A percentile compares a stretch with the other conserved stretches of the same genome.
These are phyloP conservation scores for Coptotermes formosanus DNA, from an alignment of 1,140 invertebrate species.

Conservation along the genomic window DNA sequence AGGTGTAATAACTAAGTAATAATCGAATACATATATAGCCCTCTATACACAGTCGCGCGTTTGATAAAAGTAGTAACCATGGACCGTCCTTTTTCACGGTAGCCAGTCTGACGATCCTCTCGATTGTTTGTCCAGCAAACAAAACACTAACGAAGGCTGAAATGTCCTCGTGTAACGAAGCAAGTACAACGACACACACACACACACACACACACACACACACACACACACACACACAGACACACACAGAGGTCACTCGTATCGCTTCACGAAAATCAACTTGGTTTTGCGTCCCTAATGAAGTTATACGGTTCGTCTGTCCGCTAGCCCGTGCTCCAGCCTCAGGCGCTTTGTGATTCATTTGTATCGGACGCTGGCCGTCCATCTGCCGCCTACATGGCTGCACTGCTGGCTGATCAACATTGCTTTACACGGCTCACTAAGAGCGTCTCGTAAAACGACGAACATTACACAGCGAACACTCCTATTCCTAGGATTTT, in stretches of 20 bases:
- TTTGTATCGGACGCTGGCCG: not conserved
- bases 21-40: too few species aligned
- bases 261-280: constrained; percentile 5
- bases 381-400: not conserved
- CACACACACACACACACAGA: not conserved
- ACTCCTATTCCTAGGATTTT: too few species aligned
- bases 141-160: constrained; percentile 15
- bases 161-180: not conserved
- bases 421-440: too few species aligned
- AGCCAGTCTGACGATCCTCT: not conserved
- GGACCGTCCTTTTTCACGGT: not conserved
- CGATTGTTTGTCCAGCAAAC: constrained; percentile 7
- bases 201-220: not conserved
- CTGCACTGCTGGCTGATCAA: not conserved
- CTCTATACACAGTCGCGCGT: too few species aligned
- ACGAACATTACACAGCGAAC: too few species aligned
- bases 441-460: too few species aligned
- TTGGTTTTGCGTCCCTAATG: constrained; percentile 5
- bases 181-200: not conserved
- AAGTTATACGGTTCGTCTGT: not conserved
- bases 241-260: not conserved
- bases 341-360: not conserved
- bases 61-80: not conserved
- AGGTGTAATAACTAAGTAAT: too few species aligned
- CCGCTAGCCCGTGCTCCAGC: not conserved